A percentile compares a stretch with the other conserved stretches of the same genome.
phyloP scores from a whole-genome alignment of 2,113 vertebrate genomes.

The Muscicapa adusta region DNA sequence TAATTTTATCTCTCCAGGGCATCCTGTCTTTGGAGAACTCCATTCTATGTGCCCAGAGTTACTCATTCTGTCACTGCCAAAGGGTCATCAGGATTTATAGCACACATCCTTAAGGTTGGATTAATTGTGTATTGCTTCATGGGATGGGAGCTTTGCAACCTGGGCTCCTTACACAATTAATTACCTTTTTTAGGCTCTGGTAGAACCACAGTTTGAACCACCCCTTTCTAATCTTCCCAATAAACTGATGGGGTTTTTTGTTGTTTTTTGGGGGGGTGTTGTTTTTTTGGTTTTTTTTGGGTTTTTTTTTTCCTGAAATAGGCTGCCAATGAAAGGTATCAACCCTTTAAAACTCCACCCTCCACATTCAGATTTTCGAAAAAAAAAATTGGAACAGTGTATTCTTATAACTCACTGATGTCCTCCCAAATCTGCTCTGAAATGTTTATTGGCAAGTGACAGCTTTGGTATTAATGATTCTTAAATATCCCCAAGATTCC shows the following conservation, averaged over 20 bases:
- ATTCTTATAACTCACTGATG: background rate
- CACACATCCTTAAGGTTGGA: background rate
- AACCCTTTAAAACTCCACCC: background rate
- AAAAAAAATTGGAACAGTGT: background rate
- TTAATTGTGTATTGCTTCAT: background rate
- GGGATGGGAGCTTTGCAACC: background rate
- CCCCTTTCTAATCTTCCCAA: background rate
- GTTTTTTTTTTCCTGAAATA: background rate
- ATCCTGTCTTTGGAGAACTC: background rate
- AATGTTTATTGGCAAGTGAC: background rate
- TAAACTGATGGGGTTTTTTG: background rate
- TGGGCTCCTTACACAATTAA: background rate
- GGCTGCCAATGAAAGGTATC: background rate
- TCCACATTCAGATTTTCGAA: background rate
- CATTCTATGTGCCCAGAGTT: background rate
- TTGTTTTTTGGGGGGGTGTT: too few species aligned
- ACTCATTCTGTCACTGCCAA: background rate
- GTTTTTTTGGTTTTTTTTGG: too few species aligned
- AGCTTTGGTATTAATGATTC: background rate
- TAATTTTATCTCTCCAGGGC: background rate
- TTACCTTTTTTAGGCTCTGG: background rate
- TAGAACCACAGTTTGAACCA: background rate
- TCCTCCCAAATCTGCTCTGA: background rate
- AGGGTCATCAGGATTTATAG: constrained; percentile 14
- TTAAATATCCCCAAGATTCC: background rate